phyloP scores from a whole-genome alignment of 1,140 invertebrate species.

The Drosophila orena region DNA sequence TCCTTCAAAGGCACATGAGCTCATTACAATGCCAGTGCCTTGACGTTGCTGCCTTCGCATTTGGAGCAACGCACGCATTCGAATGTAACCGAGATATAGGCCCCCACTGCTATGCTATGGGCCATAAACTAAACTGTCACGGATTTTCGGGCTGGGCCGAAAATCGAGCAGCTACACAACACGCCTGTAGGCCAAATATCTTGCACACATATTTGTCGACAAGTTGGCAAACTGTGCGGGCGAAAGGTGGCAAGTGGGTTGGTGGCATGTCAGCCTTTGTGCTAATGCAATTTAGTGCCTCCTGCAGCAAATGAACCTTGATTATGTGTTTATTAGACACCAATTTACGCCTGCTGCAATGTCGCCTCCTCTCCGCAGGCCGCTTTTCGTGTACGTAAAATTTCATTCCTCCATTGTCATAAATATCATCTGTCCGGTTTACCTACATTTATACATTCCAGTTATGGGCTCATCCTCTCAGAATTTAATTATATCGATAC shows the following conservation, averaged over 20 bases:
- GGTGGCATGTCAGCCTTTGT: conserved; percentile 51
- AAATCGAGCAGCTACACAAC: conserved; percentile 28
- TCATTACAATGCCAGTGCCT: conserved; percentile 35
- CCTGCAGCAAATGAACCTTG: conserved; percentile 70
- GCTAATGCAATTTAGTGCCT: conserved; percentile 72
- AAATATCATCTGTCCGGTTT: conserved; percentile 30
- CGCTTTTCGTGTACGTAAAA: conserved; percentile 22
- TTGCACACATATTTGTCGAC: conserved; percentile 65
- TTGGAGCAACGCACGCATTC: conserved; percentile 43
- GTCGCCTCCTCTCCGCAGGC: conserved; percentile 26
- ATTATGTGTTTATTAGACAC: conserved; percentile 79
- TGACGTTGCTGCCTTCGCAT: conserved; percentile 19
- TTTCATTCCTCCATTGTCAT: conserved; percentile 34
- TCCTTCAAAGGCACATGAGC: conserved; percentile 31
- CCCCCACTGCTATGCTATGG: conserved; percentile 51
- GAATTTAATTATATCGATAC: conserved; percentile 24
- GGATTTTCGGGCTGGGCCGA: conserved; percentile 24
- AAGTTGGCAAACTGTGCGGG: conserved; percentile 44
- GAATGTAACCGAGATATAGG: conserved; percentile 55
- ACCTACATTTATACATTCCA: conserved; percentile 8
- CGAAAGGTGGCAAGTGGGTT: not conserved
- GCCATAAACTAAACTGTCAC: conserved; percentile 77
- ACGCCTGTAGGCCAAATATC: conserved; percentile 56
- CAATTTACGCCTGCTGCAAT: conserved; percentile 64
- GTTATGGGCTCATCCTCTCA: not conserved